Conservation (phyloP, 2,797 vertebrate genomes). For the Propithecus deckenii region DNA sequence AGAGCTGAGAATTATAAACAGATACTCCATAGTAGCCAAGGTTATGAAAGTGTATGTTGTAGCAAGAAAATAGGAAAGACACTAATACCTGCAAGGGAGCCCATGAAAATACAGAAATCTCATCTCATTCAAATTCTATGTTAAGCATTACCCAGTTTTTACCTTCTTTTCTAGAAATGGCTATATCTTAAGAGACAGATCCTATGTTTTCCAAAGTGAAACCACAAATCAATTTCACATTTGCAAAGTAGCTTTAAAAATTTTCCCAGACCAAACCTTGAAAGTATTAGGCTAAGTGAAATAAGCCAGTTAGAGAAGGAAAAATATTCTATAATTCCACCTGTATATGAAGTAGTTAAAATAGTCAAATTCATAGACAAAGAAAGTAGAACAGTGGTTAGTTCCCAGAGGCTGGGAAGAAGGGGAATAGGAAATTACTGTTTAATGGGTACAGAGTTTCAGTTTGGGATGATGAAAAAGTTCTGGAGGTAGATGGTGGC, state of each 20-base stretch:
- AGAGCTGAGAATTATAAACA: background rate
- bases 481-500: background rate
- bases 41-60: background rate
- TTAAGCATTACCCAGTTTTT: background rate
- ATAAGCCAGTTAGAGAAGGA: background rate
- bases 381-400: slow-evolving; percentile 17
- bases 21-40: background rate
- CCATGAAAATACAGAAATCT: background rate
- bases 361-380: background rate
- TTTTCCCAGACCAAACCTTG: background rate
- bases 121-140: background rate
- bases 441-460: background rate
- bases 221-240: slow-evolving; percentile 30
- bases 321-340: background rate
- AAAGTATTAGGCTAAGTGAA: slow-evolving; percentile 43
- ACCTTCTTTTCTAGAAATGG: slow-evolving; percentile 28
- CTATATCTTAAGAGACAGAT: background rate
- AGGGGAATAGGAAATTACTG: background rate
- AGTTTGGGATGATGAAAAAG: background rate
- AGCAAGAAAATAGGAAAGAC: slow-evolving; percentile 1
- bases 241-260: slow-evolving; percentile 39
- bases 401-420: background rate
- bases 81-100: background rate
- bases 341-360: background rate
- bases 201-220: slow-evolving; percentile 10